These are phyloP conservation scores for Meles meles DNA, from an alignment of 2,113 vertebrate genomes.

Conservation along the genomic window DNA sequence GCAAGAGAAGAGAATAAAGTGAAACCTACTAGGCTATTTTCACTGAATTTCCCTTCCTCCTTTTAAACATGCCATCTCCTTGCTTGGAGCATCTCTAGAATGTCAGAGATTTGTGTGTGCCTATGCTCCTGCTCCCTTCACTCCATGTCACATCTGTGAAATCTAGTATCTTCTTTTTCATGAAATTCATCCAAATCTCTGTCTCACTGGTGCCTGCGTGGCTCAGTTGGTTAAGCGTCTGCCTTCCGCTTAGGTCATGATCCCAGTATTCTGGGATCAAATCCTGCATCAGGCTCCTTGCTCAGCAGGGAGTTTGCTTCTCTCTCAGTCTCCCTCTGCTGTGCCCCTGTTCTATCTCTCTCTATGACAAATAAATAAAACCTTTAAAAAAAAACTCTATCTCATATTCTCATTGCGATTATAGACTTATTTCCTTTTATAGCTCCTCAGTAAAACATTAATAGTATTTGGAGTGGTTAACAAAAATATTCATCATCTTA, in stretches of 20 bases:
- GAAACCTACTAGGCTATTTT: neutral
- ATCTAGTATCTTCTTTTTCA: neutral
- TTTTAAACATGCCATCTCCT: neutral
- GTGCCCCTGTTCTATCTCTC: no score
- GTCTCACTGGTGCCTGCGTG: neutral
- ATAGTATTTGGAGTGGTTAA: neutral
- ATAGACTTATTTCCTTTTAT: neutral
- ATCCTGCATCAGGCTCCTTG: no score
- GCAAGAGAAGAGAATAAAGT: neutral
- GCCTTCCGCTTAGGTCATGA: no score
- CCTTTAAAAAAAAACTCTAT: neutral
- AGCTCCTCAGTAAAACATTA: neutral
- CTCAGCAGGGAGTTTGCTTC: no score
- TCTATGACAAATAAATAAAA: no score
- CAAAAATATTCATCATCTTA: neutral
- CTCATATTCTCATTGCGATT: neutral
- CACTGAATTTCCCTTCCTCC: neutral
- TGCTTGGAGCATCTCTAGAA: neutral
- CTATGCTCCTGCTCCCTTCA: neutral
- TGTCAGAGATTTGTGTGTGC: neutral
- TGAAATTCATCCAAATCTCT: neutral
- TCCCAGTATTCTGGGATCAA: no score
- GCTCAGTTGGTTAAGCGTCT: no score
- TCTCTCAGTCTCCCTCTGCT: no score
- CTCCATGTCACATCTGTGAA: neutral